Percentiles rank a stretch among this genome's conserved stretches.
These are phyloP conservation scores for Pyrochroa serraticornis DNA, from an alignment of 2,888 invertebrate genomes.

Conservation along the genomic window DNA sequence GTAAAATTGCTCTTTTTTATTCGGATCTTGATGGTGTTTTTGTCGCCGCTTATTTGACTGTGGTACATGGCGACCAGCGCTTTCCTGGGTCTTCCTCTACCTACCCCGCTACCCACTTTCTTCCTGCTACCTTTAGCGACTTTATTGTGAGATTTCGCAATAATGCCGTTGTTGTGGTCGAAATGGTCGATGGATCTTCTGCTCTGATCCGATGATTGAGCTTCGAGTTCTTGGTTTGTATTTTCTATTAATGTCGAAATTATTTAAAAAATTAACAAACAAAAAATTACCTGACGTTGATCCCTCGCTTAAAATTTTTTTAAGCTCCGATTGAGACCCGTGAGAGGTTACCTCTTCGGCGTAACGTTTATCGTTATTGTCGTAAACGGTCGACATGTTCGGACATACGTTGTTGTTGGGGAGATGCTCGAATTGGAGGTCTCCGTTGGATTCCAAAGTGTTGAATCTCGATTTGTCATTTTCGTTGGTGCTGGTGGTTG, in stretches of 20 bases:
- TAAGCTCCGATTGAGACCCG: too few relatives aligned
- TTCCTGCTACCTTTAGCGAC: slow-evolving; percentile 37
- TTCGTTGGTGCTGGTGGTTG: not conserved
- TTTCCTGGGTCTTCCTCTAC: slow-evolving; percentile 58
- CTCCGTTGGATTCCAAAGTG: slow-evolving; percentile 24
- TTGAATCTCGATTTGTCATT: slow-evolving; percentile 3
- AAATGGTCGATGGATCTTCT: not conserved
- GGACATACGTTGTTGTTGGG: slow-evolving; percentile 53
- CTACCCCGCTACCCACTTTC: slow-evolving; percentile 45
- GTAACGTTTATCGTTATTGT: too few relatives aligned
- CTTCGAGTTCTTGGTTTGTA: not conserved
- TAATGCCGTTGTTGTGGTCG: slow-evolving; percentile 47
- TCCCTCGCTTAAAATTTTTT: not conserved
- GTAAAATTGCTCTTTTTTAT: slow-evolving; percentile 67
- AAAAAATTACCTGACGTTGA: not conserved
- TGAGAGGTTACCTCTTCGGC: too few relatives aligned
- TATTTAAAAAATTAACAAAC: not conserved
- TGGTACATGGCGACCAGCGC: slow-evolving; percentile 63
- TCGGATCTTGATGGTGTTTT: slow-evolving; percentile 72
- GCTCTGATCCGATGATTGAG: not conserved
- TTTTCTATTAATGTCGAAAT: too few relatives aligned
- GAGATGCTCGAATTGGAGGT: slow-evolving; percentile 40
- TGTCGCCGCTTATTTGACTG: slow-evolving; percentile 68
- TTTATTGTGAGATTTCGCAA: slow-evolving; percentile 40
- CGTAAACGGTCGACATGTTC: slow-evolving; percentile 5